A percentile compares a stretch with the other conserved stretches of the same genome.
Conservation (phyloP, 92 coral and sea anemone genomes). For the Pocillopora meandrina region DNA sequence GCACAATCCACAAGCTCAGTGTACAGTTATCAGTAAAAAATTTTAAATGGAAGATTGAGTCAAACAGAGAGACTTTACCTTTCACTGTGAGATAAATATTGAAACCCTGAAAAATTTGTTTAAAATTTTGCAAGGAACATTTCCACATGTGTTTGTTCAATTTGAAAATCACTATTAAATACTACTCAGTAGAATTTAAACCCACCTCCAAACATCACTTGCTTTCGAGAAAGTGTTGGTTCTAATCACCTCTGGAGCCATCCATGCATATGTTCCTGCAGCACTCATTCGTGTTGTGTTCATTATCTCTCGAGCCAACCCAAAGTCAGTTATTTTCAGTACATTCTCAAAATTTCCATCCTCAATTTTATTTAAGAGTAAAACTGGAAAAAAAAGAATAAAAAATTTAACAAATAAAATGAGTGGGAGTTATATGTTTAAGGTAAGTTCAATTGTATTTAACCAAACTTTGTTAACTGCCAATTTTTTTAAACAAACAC, state of each 20-base stretch:
- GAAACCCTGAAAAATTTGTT: no score
- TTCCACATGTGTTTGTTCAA: no score
- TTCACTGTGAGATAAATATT: no score
- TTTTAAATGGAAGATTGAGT: no score
- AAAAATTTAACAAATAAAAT: neutral
- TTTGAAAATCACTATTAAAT: no score
- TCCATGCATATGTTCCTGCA: constrained; percentile 99
- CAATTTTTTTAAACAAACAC: no score
- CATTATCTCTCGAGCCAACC: constrained; percentile 95
- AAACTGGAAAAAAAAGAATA: constrained; percentile 59
- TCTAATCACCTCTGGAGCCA: constrained; percentile 99
- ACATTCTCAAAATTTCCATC: constrained; percentile 86
- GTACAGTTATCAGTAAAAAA: neutral
- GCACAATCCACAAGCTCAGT: no score
- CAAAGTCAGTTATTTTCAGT: constrained; percentile 96
- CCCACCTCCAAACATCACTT: constrained; percentile 99
- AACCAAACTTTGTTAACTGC: no score
- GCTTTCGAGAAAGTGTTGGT: constrained; percentile 92
- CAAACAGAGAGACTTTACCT: no score
- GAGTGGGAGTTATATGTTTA: no score
- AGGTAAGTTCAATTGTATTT: no score
- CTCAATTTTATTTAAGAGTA: constrained; percentile 77
- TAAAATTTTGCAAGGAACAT: no score
- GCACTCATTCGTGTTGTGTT: constrained; percentile 99
- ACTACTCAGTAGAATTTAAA: neutral